A percentile compares a stretch with the other conserved stretches of the same genome.
Conservation (phyloP, 2,888 invertebrate species). For the Uloborus plumipes region DNA sequence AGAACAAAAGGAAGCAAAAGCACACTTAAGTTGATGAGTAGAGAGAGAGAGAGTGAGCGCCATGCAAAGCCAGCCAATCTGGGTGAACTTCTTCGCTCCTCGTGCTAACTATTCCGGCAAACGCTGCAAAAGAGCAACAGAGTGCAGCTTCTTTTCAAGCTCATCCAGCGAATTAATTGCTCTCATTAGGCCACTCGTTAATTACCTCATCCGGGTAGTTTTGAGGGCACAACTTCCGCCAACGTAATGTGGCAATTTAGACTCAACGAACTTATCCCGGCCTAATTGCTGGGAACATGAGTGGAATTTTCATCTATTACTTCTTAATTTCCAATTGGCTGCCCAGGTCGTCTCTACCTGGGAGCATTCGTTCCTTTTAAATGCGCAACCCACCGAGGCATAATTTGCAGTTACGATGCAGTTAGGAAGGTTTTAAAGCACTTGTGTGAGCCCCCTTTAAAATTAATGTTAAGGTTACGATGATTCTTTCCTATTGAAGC, state of each 20-base stretch:
- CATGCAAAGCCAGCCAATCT: no score
- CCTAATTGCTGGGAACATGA: slow-evolving; percentile 41
- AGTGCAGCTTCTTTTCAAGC: slow-evolving; percentile 42
- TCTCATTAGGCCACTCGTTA: slow-evolving; percentile 57
- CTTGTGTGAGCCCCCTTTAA: background rate
- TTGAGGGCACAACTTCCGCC: slow-evolving; percentile 34
- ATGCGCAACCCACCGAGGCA: slow-evolving; percentile 13
- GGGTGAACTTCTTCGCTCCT: no score
- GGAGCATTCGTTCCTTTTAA: slow-evolving; percentile 27
- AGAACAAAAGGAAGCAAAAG: slow-evolving; percentile 38
- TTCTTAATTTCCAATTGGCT: slow-evolving; percentile 58
- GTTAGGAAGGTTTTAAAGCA: slow-evolving; percentile 24
- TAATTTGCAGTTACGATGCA: slow-evolving; percentile 17
- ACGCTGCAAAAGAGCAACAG: slow-evolving; percentile 31
- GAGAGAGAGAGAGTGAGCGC: no score
- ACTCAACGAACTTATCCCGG: slow-evolving; percentile 18
- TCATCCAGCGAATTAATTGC: slow-evolving; percentile 55
- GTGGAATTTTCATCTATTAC: slow-evolving; percentile 55
- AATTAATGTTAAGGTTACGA: no score
- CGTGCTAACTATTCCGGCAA: slow-evolving; percentile 32
- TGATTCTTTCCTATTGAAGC: no score
- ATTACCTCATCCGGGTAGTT: slow-evolving; percentile 48
- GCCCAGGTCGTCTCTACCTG: slow-evolving; percentile 12
- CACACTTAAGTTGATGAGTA: slow-evolving; percentile 54
- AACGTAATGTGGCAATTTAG: slow-evolving; percentile 48